These are phyloP conservation scores for Ichneumon xanthorius DNA, from an alignment of 2,888 invertebrate genomes.

Conservation along the genomic window DNA sequence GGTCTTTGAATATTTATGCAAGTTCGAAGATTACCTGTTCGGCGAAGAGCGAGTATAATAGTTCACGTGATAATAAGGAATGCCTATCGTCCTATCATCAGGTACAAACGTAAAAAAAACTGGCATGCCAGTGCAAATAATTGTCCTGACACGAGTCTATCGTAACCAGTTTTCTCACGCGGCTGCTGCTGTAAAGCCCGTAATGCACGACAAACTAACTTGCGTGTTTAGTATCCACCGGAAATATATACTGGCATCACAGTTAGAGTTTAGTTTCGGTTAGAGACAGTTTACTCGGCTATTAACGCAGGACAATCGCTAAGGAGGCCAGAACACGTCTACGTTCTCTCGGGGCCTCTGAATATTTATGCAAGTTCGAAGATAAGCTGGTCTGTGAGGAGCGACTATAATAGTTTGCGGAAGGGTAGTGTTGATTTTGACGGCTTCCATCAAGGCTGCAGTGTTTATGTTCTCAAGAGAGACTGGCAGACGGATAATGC, in stretches of 20 bases:
- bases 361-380: conserved; percentile 62
- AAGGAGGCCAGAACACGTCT: conserved; percentile 17
- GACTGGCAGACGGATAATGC: conserved; percentile 18
- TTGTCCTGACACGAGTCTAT: too few species aligned
- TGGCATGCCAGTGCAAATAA: too few species aligned
- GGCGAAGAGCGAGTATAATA: conserved; percentile 27
- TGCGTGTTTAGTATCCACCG: conserved; percentile 5
- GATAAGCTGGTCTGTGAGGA: conserved; percentile 52
- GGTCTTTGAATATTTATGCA: conserved; percentile 60
- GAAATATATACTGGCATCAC: conserved; percentile 20
- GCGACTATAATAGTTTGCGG: conserved; percentile 31
- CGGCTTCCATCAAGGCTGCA: conserved; percentile 50
- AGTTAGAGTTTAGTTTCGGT: conserved; percentile 46
- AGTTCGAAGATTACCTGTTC: conserved; percentile 51
- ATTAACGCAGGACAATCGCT: conserved; percentile 51
- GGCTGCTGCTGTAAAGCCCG: background rate
- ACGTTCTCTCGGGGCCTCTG: conserved; percentile 18
- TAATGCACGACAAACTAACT: conserved; percentile 6
- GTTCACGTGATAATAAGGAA: background rate
- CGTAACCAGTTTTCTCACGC: too few species aligned
- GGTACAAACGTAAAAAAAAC: background rate
- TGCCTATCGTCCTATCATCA: background rate
- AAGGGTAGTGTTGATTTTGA: conserved; percentile 63
- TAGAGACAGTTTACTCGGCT: conserved; percentile 51
- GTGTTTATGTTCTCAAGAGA: conserved; percentile 47